These are phyloP conservation scores for Calephelis virginiensis DNA, from an alignment of 1,140 invertebrate genomes.

Conservation along the genomic window DNA sequence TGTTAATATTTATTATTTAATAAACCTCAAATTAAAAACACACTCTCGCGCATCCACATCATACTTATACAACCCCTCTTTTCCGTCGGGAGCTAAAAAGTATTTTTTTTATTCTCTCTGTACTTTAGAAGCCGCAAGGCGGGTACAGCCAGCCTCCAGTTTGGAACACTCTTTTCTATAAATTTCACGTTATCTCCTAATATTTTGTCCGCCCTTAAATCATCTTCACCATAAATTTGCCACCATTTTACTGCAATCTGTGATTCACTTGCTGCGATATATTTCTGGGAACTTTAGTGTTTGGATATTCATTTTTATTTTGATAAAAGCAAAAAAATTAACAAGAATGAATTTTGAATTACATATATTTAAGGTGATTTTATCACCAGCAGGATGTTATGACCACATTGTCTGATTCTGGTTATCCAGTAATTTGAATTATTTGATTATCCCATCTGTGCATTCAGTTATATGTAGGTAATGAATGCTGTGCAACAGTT, in stretches of 20 bases:
- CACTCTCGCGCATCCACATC: background rate
- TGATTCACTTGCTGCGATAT: background rate
- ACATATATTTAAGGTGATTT: too few relatives aligned
- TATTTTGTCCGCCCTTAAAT: conserved; percentile 47
- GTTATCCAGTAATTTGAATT: too few relatives aligned
- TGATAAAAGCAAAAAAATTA: background rate
- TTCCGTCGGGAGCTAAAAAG: too few relatives aligned
- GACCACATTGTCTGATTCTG: too few relatives aligned
- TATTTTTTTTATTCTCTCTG: conserved; percentile 28
- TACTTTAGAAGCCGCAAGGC: conserved; percentile 30
- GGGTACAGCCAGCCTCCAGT: conserved; percentile 57
- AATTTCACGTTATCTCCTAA: conserved; percentile 75
- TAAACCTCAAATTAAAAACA: too few relatives aligned
- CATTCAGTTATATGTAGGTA: too few relatives aligned
- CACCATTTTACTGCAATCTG: conserved; percentile 28
- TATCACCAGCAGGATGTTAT: too few relatives aligned
- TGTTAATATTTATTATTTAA: too few relatives aligned
- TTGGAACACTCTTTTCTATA: conserved; percentile 71
- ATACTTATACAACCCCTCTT: too few relatives aligned
- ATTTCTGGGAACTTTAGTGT: conserved; percentile 1
- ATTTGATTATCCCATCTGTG: too few relatives aligned
- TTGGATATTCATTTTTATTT: background rate
- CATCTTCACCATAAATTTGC: conserved; percentile 26
- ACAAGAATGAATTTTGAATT: too few relatives aligned
- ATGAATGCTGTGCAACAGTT: too few relatives aligned